Evolutionary conservation across 2,113 vertebrate species (phyloP).

Genomic region (Chloropsis cyanopogon): DNA sequence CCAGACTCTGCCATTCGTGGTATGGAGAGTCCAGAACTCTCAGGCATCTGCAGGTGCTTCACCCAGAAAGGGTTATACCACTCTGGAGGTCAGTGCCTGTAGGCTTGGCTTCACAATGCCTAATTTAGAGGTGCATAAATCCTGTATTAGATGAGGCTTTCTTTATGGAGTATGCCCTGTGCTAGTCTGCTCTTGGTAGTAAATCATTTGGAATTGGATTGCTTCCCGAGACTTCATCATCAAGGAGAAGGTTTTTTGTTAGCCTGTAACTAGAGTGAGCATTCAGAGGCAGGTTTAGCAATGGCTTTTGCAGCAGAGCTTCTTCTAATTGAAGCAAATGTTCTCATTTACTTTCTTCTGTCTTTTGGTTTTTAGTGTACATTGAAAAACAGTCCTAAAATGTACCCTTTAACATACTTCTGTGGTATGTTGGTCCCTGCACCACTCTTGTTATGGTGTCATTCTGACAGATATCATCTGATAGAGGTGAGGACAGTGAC

Average conservation of each 20-base stretch:
- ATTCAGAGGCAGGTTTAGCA: not conserved
- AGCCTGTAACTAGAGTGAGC: not conserved
- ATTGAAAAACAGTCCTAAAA: not conserved
- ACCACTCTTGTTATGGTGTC: not conserved
- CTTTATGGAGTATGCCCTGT: not conserved
- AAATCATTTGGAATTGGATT: not conserved
- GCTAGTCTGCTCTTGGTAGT: not conserved
- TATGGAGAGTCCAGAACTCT: not conserved
- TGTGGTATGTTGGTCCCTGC: not conserved
- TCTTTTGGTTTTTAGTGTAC: not conserved
- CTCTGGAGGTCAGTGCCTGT: not conserved
- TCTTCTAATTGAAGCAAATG: not conserved
- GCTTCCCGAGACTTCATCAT: not conserved
- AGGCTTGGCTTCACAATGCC: not conserved
- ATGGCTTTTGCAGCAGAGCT: not conserved
- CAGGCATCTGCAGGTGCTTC: not conserved
- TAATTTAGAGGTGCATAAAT: conserved; percentile 7
- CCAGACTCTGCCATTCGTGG: not conserved
- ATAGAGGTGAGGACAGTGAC: not conserved
- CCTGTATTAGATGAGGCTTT: not conserved
- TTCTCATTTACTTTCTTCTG: not conserved
- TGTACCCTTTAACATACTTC: not conserved
- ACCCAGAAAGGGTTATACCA: not conserved
- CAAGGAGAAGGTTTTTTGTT: not conserved
- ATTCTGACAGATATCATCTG: not conserved